Evolutionary conservation across 2,797 vertebrate species (phyloP).

Genomic region (Characodon lateralis): DNA sequence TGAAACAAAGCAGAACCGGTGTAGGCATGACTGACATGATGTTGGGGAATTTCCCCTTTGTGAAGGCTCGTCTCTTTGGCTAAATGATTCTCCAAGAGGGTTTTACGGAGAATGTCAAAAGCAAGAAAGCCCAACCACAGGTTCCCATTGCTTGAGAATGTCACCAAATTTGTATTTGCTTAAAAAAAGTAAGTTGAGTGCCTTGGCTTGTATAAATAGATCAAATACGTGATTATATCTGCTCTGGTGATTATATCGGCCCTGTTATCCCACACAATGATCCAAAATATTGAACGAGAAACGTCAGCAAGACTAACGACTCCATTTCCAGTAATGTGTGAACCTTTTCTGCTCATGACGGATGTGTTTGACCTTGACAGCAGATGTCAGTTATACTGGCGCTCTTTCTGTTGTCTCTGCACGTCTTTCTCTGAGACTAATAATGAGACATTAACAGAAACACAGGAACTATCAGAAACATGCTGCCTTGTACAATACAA

Average conservation of each 20-base stretch:
- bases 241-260: conserved; percentile 63
- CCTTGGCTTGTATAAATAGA: conserved; percentile 49
- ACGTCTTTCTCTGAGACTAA: conserved; percentile 28
- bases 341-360: conserved; percentile 64
- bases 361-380: conserved; percentile 82
- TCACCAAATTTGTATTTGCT: conserved; percentile 24
- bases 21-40: conserved; percentile 51
- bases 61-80: conserved; percentile 37
- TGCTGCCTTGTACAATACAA: conserved; percentile 2
- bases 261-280: conserved; percentile 67
- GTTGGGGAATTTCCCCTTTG: conserved; percentile 46
- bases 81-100: conserved; percentile 38
- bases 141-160: conserved; percentile 13
- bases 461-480: conserved; percentile 22
- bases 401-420: conserved; percentile 12
- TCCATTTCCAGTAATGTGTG: conserved; percentile 68
- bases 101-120: conserved; percentile 45
- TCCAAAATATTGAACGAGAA: conserved; percentile 75
- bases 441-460: conserved; percentile 44
- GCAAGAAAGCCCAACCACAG: conserved; percentile 4
- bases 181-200: conserved; percentile 41
- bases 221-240: conserved; percentile 61
- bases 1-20: conserved; percentile 50
- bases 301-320: conserved; percentile 78
- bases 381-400: conserved; percentile 70